Evolutionary conservation across 2,888 invertebrate species (phyloP).

Genomic region (Brachyopa scutellaris): DNA sequence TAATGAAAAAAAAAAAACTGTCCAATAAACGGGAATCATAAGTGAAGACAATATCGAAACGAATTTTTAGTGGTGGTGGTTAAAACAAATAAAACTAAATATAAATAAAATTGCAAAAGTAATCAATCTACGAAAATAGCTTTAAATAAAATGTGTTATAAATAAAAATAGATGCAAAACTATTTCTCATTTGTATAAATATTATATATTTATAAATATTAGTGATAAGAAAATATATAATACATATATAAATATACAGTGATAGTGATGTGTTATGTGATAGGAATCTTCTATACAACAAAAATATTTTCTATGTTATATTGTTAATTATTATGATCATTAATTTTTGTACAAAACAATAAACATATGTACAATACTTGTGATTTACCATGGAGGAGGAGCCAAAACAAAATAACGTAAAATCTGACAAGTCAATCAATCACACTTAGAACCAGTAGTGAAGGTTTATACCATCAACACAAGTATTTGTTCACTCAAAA

Average conservation of each 20-base stretch:
- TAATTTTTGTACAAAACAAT: conserved; percentile 51
- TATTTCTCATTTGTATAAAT: conserved; percentile 76
- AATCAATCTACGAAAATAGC: conserved; percentile 67
- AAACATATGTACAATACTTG: conserved; percentile 37
- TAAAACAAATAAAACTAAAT: conserved; percentile 27
- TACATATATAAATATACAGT: conserved; percentile 60
- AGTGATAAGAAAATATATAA: conserved; percentile 43
- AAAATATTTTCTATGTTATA: conserved; percentile 70
- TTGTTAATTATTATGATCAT: conserved; percentile 67
- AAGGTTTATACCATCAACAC: conserved; percentile 1
- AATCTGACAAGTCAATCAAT: conserved; percentile 6
- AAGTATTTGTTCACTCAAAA: conserved; percentile 8
- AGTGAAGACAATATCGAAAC: conserved; percentile 61
- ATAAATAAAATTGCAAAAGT: conserved; percentile 42
- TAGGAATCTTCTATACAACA: conserved; percentile 73
- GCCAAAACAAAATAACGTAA: conserved; percentile 4
- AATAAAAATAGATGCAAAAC: conserved; percentile 56
- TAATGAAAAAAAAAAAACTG: too few species aligned
- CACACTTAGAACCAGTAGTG: neutral
- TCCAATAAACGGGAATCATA: conserved; percentile 32
- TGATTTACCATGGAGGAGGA: conserved; percentile 23
- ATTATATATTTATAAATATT: conserved; percentile 73
- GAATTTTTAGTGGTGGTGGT: conserved; percentile 38
- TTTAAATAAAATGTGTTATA: conserved; percentile 70
- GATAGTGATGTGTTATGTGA: conserved; percentile 75